Percentiles rank a stretch among this genome's conserved stretches.
Conservation (phyloP, 2,888 invertebrate genomes). For the Crocallis elinguaria region DNA sequence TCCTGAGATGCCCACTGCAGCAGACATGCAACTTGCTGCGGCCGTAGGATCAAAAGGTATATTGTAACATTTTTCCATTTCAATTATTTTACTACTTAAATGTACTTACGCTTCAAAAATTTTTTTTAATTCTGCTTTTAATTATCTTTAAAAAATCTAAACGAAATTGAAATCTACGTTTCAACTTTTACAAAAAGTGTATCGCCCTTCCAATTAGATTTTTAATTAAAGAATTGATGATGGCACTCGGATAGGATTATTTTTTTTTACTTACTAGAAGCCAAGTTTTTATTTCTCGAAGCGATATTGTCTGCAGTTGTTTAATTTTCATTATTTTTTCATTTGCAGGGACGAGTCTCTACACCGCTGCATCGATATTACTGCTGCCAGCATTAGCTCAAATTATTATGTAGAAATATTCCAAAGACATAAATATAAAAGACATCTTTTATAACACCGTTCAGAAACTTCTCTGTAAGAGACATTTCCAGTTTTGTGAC, state of each 20-base stretch:
- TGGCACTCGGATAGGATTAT: constrained; percentile 42
- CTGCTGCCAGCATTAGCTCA: constrained; percentile 62
- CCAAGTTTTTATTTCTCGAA: constrained; percentile 9
- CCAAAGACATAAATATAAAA: constrained; percentile 6
- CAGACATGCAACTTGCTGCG: constrained; percentile 78
- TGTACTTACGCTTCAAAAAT: too few relatives aligned
- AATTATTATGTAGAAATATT: constrained; percentile 40
- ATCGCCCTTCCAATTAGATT: constrained; percentile 52
- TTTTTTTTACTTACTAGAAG: constrained; percentile 8
- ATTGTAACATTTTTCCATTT: constrained; percentile 11
- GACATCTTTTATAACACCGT: constrained; percentile 2
- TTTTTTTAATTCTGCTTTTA: too few relatives aligned
- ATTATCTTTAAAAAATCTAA: constrained; percentile 5
- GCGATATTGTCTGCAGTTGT: neutral
- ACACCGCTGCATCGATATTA: constrained; percentile 53
- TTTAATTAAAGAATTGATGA: constrained; percentile 41
- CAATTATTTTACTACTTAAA: too few relatives aligned
- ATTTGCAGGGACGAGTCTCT: constrained; percentile 63
- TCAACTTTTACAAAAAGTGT: constrained; percentile 39
- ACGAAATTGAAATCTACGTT: constrained; percentile 34
- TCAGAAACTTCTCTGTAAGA: constrained; percentile 13
- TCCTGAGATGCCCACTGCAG: constrained; percentile 79
- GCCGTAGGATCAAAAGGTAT: constrained; percentile 75
- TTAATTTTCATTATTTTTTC: constrained; percentile 20
- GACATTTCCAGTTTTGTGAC: constrained; percentile 21